Base-by-base conservation (phyloP, 2,888 invertebrate species). In the Craniophora ligustri region DNA sequence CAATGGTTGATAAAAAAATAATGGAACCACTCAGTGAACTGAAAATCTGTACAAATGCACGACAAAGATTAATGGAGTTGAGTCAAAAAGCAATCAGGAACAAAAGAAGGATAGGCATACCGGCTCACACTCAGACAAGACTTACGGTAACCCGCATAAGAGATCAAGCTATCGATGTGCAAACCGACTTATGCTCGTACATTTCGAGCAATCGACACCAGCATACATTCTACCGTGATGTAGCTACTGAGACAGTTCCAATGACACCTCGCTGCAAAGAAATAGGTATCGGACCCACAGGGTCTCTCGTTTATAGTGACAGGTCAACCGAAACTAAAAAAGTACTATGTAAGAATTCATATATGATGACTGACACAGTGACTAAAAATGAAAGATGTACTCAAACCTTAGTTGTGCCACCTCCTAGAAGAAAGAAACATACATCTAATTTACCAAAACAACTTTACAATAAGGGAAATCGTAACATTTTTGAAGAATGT, bases 111-210 rank as follows among this genome's bases (percentile, higher is more conserved):
- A 91, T 92, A 32, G 94, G 92, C 51, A 92, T 93, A 65, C 92
- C 94, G 58, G 94, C 90, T 3, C 91, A 94, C 47, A 95, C 95
- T 0, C 95, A 95, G 82, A 95, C 95, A n/a, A 81, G 85, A 67
- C 87, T 85, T 35, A 86, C 89, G 5, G 86, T 94, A 4, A 87
- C 84, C 47, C 79, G 95, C 50, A 92, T 95, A 0, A 95, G 93
- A 86, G 95, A 95, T 76, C 93, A 92, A 68, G 90, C 89, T 6
- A 91, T 94, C 0, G 95, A 95, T 67, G 89, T 93, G 2, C 94
- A 94, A 69, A 84, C 87, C 35, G 95, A 95, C 79, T 85, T 95
- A 42, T 87, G 91, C 62, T 74, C 91, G 4, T 89, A 88, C 46
- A 68, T 85, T 53, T 69, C 79, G 1, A 87, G 88, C 67, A 82